A percentile compares a stretch with the other conserved stretches of the same genome.
These are phyloP conservation scores for Odocoileus virginianus DNA, from an alignment of 2,113 vertebrate genomes.

Conservation along the genomic window DNA sequence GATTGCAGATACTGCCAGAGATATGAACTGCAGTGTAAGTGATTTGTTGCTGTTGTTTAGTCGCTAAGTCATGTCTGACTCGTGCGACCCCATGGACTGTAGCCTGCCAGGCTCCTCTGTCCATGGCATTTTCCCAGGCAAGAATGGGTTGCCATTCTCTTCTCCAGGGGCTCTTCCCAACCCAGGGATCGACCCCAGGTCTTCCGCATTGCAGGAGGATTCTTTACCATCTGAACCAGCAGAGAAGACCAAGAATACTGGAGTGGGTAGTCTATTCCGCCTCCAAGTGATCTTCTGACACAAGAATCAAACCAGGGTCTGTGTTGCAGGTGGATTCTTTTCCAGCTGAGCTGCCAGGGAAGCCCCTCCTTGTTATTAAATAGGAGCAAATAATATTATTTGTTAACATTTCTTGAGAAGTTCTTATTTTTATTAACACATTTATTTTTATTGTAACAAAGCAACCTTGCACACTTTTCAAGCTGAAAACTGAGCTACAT, in stretches of 20 bases:
- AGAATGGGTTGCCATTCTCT: background rate
- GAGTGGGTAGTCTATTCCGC: background rate
- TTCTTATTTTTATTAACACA: background rate
- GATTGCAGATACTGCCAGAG: background rate
- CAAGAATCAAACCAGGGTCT: background rate
- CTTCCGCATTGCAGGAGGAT: background rate
- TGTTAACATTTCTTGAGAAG: background rate
- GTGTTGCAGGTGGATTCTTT: background rate
- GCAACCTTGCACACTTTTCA: background rate
- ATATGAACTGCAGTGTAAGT: background rate
- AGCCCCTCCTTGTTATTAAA: background rate
- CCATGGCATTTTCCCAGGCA: background rate
- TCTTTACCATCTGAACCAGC: background rate
- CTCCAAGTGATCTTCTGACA: background rate
- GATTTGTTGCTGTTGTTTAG: background rate
- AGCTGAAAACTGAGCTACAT: background rate
- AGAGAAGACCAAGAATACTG: background rate
- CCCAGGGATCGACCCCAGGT: background rate
- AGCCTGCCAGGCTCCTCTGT: background rate
- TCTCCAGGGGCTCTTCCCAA: background rate
- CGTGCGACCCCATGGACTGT: background rate
- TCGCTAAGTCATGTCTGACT: background rate
- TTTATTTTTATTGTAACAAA: background rate
- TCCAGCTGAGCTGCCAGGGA: background rate
- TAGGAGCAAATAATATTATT: background rate